These are phyloP conservation scores for Euphonia xanthogaster DNA, from an alignment of 2,797 vertebrate genomes.

Conservation along the genomic window DNA sequence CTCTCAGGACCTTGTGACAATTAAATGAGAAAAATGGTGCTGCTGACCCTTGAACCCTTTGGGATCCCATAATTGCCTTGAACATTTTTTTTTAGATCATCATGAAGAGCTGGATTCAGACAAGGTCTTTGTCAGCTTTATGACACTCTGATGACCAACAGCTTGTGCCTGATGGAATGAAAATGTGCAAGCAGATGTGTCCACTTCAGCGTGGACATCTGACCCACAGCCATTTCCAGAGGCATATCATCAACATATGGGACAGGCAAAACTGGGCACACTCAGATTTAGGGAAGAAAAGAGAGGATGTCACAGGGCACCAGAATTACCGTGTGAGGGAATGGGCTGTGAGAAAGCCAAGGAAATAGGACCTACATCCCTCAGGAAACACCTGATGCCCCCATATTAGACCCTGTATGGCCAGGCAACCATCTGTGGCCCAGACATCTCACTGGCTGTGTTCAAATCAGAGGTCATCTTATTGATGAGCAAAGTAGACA, in stretches of 20 bases:
- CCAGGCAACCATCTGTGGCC: background rate
- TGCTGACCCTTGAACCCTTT: background rate
- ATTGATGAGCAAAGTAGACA: background rate
- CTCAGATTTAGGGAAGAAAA: background rate
- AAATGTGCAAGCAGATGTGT: background rate
- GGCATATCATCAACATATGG: background rate
- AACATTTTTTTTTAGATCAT: background rate
- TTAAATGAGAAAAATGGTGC: background rate
- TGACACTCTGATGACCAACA: background rate
- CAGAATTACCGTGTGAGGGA: background rate
- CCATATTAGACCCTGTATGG: background rate
- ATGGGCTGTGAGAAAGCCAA: background rate
- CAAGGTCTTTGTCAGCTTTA: background rate
- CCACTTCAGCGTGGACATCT: background rate
- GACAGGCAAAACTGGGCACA: background rate
- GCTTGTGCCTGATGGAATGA: background rate
- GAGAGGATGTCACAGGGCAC: background rate
- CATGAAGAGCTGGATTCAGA: background rate
- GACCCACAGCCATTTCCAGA: background rate
- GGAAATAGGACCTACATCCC: background rate
- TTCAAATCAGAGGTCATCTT: background rate
- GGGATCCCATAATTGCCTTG: background rate
- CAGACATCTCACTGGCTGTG: background rate
- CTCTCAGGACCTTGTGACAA: background rate
- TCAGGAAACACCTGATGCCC: background rate